phyloP scores from a whole-genome alignment of 2,113 vertebrate species.

The Tragelaphus buxtoni region DNA sequence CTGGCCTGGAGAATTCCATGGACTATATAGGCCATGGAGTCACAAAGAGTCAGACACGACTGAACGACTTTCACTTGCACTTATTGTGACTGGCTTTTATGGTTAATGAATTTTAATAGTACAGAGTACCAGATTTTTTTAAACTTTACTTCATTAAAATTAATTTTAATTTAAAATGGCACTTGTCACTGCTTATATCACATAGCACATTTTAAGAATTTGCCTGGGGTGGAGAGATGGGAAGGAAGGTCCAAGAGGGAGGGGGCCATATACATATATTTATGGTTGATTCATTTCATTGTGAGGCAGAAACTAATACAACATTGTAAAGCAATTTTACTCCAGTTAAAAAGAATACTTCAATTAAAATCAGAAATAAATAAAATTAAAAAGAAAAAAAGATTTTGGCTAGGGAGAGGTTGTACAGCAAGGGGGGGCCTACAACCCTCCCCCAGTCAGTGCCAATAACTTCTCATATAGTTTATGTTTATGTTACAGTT shows the following conservation, averaged over 20 bases:
- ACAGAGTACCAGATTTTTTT: background rate
- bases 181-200: background rate
- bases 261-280: background rate
- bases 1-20: background rate
- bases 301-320: background rate
- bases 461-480: background rate
- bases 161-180: background rate
- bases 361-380: background rate
- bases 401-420: background rate
- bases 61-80: background rate
- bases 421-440: background rate
- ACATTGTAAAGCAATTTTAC: background rate
- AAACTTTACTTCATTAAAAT: background rate
- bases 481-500: background rate
- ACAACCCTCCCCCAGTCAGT: background rate
- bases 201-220: background rate
- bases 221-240: background rate
- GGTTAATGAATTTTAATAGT: background rate
- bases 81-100: background rate
- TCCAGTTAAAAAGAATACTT: background rate
- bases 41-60: background rate
- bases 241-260: background rate
- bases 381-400: background rate
- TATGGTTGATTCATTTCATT: background rate
- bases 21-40: background rate